phyloP scores from a whole-genome alignment of 2,797 vertebrate species.

The Euthynnus affinis region DNA sequence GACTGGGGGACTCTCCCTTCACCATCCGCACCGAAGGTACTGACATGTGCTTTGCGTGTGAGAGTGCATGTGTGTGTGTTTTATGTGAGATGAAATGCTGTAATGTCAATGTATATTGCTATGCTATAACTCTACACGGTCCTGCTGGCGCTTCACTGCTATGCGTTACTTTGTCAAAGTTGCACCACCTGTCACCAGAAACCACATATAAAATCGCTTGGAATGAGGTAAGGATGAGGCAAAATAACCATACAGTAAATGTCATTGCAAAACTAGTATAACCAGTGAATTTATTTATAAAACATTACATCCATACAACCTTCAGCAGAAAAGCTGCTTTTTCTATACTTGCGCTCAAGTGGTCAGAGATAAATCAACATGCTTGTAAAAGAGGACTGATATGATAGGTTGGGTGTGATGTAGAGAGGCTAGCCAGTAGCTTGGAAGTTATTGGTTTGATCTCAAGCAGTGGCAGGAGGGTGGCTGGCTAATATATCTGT shows the following conservation, averaged over 20 bases:
- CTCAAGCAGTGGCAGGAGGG: slow-evolving; percentile 16
- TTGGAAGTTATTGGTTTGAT: slow-evolving; percentile 37
- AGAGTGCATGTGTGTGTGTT: slow-evolving; percentile 6
- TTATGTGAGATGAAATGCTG: slow-evolving; percentile 48
- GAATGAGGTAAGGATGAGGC: slow-evolving; percentile 1
- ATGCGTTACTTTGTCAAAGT: slow-evolving; percentile 45
- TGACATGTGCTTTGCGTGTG: slow-evolving; percentile 36
- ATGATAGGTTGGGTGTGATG: slow-evolving; percentile 5
- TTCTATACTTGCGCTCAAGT: slow-evolving; percentile 6
- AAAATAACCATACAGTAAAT: slow-evolving; percentile 23
- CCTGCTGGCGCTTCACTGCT: slow-evolving; percentile 45
- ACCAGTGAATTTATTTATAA: slow-evolving; percentile 11
- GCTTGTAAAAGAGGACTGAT: slow-evolving; percentile 38
- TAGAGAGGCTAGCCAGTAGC: not conserved
- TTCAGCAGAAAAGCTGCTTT: slow-evolving; percentile 22
- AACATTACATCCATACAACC: slow-evolving; percentile 11
- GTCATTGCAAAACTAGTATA: not conserved
- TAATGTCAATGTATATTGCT: slow-evolving; percentile 33
- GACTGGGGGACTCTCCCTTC: slow-evolving; percentile 94
- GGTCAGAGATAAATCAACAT: slow-evolving; percentile 33
- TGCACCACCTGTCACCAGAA: slow-evolving; percentile 36
- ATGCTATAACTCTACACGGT: slow-evolving; percentile 28
- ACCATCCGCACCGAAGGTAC: slow-evolving; percentile 96
- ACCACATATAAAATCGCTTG: slow-evolving; percentile 4
- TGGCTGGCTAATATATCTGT: slow-evolving; percentile 12